Conservation (phyloP, 2,888 invertebrate species). For the Napeogenes inachia region DNA sequence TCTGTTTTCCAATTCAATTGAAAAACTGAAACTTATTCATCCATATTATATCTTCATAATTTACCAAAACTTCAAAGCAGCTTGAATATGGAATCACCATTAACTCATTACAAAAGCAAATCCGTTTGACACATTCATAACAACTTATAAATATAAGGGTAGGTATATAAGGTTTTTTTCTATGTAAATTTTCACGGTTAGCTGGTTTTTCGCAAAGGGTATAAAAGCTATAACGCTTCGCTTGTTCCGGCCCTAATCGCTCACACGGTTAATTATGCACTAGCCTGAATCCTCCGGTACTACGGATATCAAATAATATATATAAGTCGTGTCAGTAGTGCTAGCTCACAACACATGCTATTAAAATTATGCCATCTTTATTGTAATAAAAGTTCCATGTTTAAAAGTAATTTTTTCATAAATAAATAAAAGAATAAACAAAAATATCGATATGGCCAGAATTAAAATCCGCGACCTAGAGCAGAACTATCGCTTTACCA, state of each 20-base stretch:
- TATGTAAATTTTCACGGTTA: constrained; percentile 26
- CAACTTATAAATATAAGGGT: constrained; percentile 5
- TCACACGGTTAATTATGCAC: constrained; percentile 29
- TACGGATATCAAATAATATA: constrained; percentile 5
- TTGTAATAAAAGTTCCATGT: too few species aligned
- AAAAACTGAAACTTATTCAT: too few species aligned
- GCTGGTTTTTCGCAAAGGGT: constrained; percentile 27
- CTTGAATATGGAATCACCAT: neutral
- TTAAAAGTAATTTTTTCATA: too few species aligned
- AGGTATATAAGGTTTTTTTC: constrained; percentile 21
- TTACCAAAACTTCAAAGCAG: too few species aligned
- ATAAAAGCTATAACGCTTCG: constrained; percentile 28
- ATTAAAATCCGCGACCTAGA: too few species aligned
- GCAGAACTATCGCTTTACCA: too few species aligned
- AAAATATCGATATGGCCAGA: too few species aligned
- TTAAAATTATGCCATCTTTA: too few species aligned
- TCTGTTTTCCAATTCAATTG: too few species aligned
- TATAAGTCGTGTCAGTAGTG: neutral
- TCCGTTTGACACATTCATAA: neutral
- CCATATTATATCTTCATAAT: too few species aligned
- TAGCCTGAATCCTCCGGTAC: constrained; percentile 7
- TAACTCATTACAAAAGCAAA: neutral
- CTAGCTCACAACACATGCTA: too few species aligned
- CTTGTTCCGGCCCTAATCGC: constrained; percentile 25
- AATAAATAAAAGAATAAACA: too few species aligned